A percentile compares a stretch with the other conserved stretches of the same genome.
Conservation (phyloP, 2,113 vertebrate genomes). For the Alligator mississippiensis region DNA sequence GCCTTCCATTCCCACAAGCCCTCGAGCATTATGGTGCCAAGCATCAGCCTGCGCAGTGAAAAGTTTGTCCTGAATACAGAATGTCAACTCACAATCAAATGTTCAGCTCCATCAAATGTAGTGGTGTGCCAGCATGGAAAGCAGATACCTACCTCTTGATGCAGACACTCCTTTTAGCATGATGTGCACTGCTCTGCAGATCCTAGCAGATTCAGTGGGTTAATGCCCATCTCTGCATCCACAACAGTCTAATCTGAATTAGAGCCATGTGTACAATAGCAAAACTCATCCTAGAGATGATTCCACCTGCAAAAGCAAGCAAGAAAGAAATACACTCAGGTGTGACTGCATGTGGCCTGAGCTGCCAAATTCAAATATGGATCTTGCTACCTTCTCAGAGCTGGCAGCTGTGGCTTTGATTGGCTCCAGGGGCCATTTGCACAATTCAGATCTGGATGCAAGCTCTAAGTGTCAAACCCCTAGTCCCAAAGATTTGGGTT, state of each 20-base stretch:
- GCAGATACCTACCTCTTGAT: background rate
- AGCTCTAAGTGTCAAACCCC: background rate
- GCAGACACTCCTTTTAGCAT: background rate
- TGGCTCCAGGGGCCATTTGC: background rate
- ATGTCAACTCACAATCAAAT: background rate
- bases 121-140: background rate
- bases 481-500: background rate
- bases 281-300: background rate
- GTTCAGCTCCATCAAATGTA: background rate
- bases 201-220: background rate
- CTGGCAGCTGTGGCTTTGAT: background rate
- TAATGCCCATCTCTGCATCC: background rate
- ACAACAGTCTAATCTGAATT: background rate
- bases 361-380: background rate
- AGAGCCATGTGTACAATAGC: background rate
- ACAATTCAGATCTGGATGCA: background rate
- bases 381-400: fast-evolving
- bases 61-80: background rate
- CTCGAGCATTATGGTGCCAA: background rate
- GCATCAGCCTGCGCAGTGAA: background rate
- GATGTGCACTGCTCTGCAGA: background rate
- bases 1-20: background rate
- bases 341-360: background rate
- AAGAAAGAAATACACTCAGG: no score
- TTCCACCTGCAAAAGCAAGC: background rate